Evolutionary conservation across 2,888 invertebrate genomes (phyloP).

Genomic region (Glyphotaelius pellucidus): DNA sequence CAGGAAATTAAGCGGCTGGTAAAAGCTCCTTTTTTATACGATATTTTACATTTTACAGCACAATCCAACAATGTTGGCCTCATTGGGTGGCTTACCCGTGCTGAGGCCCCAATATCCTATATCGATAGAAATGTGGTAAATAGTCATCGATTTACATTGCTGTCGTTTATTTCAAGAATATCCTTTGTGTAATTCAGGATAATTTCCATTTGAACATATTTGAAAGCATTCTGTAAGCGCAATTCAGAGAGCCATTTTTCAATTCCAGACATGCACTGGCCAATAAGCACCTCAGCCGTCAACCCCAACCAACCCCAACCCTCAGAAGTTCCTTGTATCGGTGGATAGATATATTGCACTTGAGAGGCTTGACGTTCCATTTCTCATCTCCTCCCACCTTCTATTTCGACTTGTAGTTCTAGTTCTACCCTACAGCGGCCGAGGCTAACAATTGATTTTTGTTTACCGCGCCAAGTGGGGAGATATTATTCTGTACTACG

Average conservation of each 20-base stretch:
- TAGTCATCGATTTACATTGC: background rate
- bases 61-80: too few relatives aligned
- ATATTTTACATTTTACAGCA: too few relatives aligned
- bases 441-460: constrained; percentile 62
- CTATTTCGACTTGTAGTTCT: background rate
- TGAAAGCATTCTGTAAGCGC: background rate
- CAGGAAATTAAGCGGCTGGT: too few relatives aligned
- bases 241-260: background rate
- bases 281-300: constrained; percentile 27
- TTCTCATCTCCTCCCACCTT: constrained; percentile 58
- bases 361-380: constrained; percentile 58
- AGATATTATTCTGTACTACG: constrained; percentile 18
- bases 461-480: constrained; percentile 55
- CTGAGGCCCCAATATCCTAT: too few relatives aligned
- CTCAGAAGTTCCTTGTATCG: constrained; percentile 41
- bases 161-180: background rate
- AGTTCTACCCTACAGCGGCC: constrained; percentile 16
- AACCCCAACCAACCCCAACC: constrained; percentile 7
- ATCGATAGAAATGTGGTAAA: background rate
- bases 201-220: background rate
- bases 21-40: too few relatives aligned
- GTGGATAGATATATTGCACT: constrained; percentile 54
- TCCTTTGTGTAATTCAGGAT: background rate
- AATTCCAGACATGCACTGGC: background rate
- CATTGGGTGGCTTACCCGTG: too few relatives aligned